Conservation (phyloP, 2,797 vertebrate species). For the Neopelma chrysocephalum region DNA sequence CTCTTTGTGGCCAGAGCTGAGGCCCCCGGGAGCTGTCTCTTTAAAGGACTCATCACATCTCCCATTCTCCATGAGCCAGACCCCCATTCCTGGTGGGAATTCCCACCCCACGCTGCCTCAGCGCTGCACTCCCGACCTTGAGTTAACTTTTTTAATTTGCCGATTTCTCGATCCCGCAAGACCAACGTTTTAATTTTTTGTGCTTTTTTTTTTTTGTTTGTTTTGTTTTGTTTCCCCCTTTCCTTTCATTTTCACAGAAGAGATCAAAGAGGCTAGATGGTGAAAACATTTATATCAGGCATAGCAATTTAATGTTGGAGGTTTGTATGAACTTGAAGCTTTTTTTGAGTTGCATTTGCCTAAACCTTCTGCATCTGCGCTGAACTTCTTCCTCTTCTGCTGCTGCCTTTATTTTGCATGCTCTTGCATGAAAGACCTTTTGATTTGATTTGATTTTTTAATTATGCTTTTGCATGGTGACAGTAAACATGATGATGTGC, state of each 20-base stretch:
- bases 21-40: slow-evolving; percentile 73
- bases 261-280: slow-evolving; percentile 99
- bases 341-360: slow-evolving; percentile 77
- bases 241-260: slow-evolving; percentile 92
- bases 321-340: slow-evolving; percentile 92
- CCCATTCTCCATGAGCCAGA: slow-evolving; percentile 50
- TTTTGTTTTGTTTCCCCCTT: slow-evolving; percentile 73
- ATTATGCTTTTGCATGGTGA: slow-evolving; percentile 74
- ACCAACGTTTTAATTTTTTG: slow-evolving; percentile 81
- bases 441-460: not conserved
- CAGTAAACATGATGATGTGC: slow-evolving; percentile 52
- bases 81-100: slow-evolving; percentile 20
- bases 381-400: slow-evolving; percentile 66
- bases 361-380: slow-evolving; percentile 73
- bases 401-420: slow-evolving; percentile 75
- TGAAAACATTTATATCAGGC: slow-evolving; percentile 99
- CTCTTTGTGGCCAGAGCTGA: not conserved
- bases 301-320: slow-evolving; percentile 99
- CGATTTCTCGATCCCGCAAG: slow-evolving; percentile 72
- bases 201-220: slow-evolving; percentile 76
- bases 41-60: slow-evolving; percentile 65
- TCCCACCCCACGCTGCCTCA: slow-evolving; percentile 49
- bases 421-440: slow-evolving; percentile 47
- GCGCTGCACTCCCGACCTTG: slow-evolving; percentile 56
- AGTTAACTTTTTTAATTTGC: slow-evolving; percentile 76